These are phyloP conservation scores for Podarcis muralis DNA, from an alignment of 2,113 vertebrate genomes.

Conservation along the genomic window DNA sequence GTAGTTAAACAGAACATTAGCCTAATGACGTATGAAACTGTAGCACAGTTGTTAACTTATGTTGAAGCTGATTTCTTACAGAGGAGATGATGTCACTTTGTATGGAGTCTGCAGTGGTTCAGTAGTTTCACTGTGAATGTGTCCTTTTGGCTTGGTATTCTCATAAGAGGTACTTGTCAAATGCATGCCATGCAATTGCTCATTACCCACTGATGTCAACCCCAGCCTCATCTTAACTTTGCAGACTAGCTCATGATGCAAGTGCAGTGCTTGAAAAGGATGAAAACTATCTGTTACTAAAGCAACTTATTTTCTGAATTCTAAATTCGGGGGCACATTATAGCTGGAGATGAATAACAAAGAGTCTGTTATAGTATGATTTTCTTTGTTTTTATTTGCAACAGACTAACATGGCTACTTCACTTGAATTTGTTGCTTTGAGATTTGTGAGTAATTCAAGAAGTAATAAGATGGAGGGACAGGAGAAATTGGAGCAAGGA, in stretches of 20 bases:
- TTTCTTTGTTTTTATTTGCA: background rate
- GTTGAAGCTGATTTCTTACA: accelerated
- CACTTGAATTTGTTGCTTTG: background rate
- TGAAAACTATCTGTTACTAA: background rate
- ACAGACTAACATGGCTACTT: background rate
- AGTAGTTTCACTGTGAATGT: background rate
- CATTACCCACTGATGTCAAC: background rate
- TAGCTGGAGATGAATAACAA: background rate
- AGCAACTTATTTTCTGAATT: background rate
- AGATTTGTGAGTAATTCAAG: background rate
- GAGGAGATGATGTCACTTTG: background rate
- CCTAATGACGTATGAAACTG: background rate
- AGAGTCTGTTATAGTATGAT: background rate
- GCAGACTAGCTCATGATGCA: background rate
- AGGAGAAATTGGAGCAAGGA: background rate
- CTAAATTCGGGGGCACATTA: background rate
- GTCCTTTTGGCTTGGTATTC: background rate
- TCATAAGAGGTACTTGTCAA: constrained; percentile 3
- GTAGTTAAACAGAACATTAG: constrained; percentile 6
- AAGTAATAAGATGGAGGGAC: background rate
- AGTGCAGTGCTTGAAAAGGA: background rate
- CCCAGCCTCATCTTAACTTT: background rate
- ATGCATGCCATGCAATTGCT: background rate
- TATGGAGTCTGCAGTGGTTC: constrained; percentile 3
- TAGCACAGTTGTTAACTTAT: background rate